These are phyloP conservation scores for Helicorthomorpha holstii DNA, from an alignment of 1,140 invertebrate genomes.

Conservation along the genomic window DNA sequence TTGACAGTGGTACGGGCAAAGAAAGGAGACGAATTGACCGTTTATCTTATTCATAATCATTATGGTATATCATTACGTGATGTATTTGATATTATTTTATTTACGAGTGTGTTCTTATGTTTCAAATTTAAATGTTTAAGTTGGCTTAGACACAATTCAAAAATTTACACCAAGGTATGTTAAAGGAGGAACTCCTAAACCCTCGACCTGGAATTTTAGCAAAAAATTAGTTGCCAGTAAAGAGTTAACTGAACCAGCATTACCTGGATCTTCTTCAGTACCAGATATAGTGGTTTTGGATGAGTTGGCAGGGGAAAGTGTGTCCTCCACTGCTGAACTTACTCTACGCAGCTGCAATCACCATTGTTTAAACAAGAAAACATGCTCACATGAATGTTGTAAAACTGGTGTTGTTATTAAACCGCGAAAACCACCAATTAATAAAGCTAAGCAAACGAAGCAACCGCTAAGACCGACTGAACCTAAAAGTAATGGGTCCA, in stretches of 20 bases:
- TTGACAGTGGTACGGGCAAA: slow-evolving; percentile 10
- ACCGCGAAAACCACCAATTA: no score
- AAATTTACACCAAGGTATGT: slow-evolving; percentile 21
- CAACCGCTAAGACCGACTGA: background rate
- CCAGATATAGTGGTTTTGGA: background rate
- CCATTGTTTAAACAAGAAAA: slow-evolving; percentile 16
- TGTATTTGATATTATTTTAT: background rate
- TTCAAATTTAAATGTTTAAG: slow-evolving; percentile 9
- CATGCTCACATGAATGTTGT: slow-evolving; percentile 20
- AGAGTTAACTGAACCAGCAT: background rate
- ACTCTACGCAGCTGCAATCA: slow-evolving; percentile 14
- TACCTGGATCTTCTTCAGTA: background rate
- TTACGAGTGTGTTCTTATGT: background rate
- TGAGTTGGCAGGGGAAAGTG: background rate
- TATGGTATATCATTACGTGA: slow-evolving; percentile 24
- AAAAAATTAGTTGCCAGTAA: background rate
- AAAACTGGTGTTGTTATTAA: slow-evolving; percentile 8
- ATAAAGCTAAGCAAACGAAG: no score
- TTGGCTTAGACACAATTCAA: slow-evolving; percentile 24
- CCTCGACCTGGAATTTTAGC: background rate
- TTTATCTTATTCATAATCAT: slow-evolving; percentile 24
- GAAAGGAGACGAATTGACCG: slow-evolving; percentile 19
- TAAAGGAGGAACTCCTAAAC: background rate
- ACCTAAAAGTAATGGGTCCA: no score
- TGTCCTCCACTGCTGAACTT: background rate